A percentile compares a stretch with the other conserved stretches of the same genome.
These are phyloP conservation scores for Diprion similis DNA, from an alignment of 1,140 invertebrate genomes.

Conservation along the genomic window DNA sequence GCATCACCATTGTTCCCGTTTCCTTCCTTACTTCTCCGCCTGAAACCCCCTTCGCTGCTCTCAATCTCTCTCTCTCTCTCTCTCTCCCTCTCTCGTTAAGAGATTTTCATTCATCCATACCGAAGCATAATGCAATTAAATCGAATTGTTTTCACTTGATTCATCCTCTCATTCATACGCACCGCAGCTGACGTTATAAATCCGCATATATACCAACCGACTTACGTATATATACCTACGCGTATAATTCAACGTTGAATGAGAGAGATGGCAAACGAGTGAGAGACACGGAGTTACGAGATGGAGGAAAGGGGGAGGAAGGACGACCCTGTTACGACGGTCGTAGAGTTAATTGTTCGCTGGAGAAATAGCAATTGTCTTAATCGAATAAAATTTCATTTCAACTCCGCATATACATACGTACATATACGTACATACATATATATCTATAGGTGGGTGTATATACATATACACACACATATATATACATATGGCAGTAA, in stretches of 20 bases:
- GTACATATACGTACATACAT: too few relatives aligned
- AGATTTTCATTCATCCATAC: neutral
- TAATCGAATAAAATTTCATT: constrained; percentile 6
- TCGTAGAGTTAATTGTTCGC: neutral
- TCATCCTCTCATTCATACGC: too few relatives aligned
- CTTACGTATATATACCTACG: too few relatives aligned
- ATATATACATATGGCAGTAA: neutral
- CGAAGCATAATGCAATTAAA: neutral
- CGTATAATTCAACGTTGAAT: too few relatives aligned
- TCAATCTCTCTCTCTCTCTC: too few relatives aligned
- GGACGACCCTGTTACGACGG: neutral
- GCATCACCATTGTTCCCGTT: too few relatives aligned
- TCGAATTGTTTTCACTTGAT: neutral
- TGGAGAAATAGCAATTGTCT: neutral
- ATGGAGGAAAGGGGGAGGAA: neutral
- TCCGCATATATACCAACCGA: too few relatives aligned
- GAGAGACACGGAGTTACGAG: too few relatives aligned
- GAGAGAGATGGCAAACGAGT: too few relatives aligned
- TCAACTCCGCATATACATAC: neutral
- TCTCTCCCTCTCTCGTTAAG: neutral
- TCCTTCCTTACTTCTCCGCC: neutral
- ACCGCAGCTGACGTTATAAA: too few relatives aligned
- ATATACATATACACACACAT: neutral
- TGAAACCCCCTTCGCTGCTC: neutral
- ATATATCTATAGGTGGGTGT: too few relatives aligned